Conservation (phyloP, 1,140 invertebrate genomes). For the Drepana arcuata region DNA sequence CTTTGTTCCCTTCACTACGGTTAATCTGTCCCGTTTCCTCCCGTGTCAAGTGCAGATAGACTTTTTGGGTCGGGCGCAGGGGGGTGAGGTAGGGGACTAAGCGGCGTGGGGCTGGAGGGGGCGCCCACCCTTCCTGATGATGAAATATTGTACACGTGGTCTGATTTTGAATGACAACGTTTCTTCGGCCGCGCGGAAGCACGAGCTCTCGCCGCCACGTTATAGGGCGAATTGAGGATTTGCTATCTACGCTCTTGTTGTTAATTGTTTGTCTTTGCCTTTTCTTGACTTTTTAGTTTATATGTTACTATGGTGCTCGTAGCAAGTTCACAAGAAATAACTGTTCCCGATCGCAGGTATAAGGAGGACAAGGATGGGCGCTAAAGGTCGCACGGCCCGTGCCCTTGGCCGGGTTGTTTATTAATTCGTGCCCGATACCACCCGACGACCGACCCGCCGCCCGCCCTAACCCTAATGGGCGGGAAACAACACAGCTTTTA, state of each 20-base stretch:
- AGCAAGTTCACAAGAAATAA: no score
- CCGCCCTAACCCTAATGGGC: conserved; percentile 50
- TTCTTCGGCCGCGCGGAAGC: conserved; percentile 50
- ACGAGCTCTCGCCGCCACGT: conserved; percentile 44
- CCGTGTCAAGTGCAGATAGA: conserved; percentile 69
- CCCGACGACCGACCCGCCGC: conserved; percentile 31
- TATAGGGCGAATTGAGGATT: conserved; percentile 62
- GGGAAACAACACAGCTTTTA: conserved; percentile 54
- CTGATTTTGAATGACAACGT: conserved; percentile 77
- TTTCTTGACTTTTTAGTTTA: no score
- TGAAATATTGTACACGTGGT: conserved; percentile 79
- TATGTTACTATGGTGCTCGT: no score
- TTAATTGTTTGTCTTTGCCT: conserved; percentile 15
- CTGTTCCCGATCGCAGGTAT: no score
- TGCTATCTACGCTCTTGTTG: conserved; percentile 44
- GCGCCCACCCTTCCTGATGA: conserved; percentile 68
- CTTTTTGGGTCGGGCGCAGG: conserved; percentile 34
- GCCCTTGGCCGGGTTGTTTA: conserved; percentile 62
- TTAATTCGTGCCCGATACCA: conserved; percentile 52
- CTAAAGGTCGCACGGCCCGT: conserved; percentile 33
- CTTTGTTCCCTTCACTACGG: conserved; percentile 69
- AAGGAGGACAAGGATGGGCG: conserved; percentile 25
- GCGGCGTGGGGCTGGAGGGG: conserved; percentile 8
- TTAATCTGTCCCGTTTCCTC: conserved; percentile 70
- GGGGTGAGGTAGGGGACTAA: conserved; percentile 18